Percentiles rank a stretch among this genome's conserved stretches.
phyloP scores from a whole-genome alignment of 2,113 vertebrate genomes.

The Enhydra lutris region DNA sequence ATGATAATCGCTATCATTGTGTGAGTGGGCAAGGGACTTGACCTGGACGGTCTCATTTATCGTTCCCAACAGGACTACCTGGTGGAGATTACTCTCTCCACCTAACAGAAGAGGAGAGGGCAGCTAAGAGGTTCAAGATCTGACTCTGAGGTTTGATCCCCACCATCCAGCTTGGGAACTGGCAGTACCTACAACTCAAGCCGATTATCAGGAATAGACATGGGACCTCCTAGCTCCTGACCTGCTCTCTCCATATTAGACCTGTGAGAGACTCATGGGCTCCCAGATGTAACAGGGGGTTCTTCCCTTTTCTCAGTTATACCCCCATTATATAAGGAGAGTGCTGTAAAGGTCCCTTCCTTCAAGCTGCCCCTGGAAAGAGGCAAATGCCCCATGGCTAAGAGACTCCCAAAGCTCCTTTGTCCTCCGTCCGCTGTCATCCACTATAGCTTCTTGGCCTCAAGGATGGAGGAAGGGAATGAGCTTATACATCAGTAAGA shows the following conservation, averaged over 20 bases:
- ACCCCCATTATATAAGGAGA: neutral
- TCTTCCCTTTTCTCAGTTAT: neutral
- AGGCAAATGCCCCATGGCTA: neutral
- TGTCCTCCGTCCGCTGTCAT: neutral
- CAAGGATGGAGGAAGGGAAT: rapidly evolving
- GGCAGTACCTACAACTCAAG: neutral
- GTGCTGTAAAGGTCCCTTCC: neutral
- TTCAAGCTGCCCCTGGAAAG: neutral
- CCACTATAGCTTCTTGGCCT: neutral
- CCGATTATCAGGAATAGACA: neutral
- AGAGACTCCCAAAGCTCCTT: neutral
- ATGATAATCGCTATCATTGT: neutral
- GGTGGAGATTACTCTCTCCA: neutral
- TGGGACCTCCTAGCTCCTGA: neutral
- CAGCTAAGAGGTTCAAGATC: neutral
- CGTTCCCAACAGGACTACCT: neutral
- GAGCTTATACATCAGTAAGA: neutral
- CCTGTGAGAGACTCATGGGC: neutral
- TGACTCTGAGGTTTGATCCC: neutral
- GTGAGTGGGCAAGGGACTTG: neutral
- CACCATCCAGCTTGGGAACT: neutral
- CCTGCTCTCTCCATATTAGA: neutral
- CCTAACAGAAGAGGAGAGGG: neutral
- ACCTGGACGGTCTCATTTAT: neutral
- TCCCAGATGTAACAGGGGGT: neutral